These are phyloP conservation scores for Sternarchorhynchus goeldii DNA, from an alignment of 2,797 vertebrate species.

Conservation along the genomic window DNA sequence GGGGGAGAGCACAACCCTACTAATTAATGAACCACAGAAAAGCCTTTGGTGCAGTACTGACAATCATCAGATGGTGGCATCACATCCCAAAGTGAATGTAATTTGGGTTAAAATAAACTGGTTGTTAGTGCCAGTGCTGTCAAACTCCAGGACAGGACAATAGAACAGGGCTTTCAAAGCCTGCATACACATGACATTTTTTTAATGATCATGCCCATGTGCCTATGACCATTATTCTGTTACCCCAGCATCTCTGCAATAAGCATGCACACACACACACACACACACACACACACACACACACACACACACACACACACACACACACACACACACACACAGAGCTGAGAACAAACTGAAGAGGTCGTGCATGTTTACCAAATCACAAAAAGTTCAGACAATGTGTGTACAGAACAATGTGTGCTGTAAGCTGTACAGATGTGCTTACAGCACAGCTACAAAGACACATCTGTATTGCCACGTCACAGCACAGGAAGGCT, in stretches of 20 bases:
- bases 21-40: not conserved
- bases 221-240: not conserved
- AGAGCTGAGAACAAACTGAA: constrained; percentile 59
- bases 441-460: too few species aligned
- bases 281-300: not conserved
- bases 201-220: constrained; percentile 8
- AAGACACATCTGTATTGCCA: constrained; percentile 64
- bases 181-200: constrained; percentile 7
- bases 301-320: not conserved
- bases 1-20: too few species aligned
- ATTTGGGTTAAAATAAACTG: constrained; percentile 10
- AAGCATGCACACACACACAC: not conserved
- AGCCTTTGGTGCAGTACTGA: constrained; percentile 2
- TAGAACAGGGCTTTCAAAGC: not conserved
- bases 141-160: constrained; percentile 33
- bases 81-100: not conserved
- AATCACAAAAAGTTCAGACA: too few species aligned
- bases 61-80: constrained; percentile 16
- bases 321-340: constrained; percentile 5
- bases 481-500: constrained; percentile 65
- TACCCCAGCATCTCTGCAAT: not conserved
- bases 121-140: constrained; percentile 9
- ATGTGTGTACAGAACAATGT: too few species aligned
- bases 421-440: too few species aligned
- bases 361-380: not conserved